Evolutionary conservation across 1,140 invertebrate species (phyloP).

Genomic region (Drosophila repletoides): DNA sequence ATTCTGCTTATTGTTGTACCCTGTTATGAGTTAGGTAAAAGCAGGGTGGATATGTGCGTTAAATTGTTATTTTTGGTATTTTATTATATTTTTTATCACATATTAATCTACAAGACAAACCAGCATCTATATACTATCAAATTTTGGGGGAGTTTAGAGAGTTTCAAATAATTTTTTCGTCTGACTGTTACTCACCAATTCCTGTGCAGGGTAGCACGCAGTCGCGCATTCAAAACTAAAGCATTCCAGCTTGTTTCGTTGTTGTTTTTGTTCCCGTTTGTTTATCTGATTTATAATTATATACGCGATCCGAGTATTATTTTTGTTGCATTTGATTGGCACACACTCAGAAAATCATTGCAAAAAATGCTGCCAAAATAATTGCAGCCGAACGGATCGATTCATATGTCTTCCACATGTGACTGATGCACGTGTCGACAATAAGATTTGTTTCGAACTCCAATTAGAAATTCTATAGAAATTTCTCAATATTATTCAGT

Average conservation of each 20-base stretch:
- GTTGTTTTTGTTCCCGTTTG: constrained; percentile 26
- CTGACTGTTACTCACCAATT: too few species aligned
- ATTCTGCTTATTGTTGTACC: not conserved
- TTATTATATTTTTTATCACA: too few species aligned
- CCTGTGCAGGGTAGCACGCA: not conserved
- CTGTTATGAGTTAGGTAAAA: not conserved
- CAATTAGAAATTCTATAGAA: not conserved
- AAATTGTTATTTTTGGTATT: too few species aligned
- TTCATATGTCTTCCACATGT: too few species aligned
- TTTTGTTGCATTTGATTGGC: constrained; percentile 49
- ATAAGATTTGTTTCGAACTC: not conserved
- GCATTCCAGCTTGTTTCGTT: too few species aligned
- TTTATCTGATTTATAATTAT: constrained; percentile 37
- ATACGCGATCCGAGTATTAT: not conserved
- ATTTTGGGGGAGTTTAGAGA: too few species aligned
- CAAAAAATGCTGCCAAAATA: constrained; percentile 40
- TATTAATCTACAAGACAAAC: too few species aligned
- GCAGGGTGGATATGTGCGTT: not conserved
- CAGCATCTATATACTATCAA: too few species aligned
- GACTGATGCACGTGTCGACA: too few species aligned
- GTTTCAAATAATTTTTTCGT: too few species aligned
- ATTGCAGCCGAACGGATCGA: constrained; percentile 40
- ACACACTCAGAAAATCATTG: constrained; percentile 12
- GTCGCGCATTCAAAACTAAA: not conserved
- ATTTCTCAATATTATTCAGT: too few species aligned